Base-by-base conservation (phyloP, 2,113 vertebrate species). In the Anarhynchus alexandrinus region DNA sequence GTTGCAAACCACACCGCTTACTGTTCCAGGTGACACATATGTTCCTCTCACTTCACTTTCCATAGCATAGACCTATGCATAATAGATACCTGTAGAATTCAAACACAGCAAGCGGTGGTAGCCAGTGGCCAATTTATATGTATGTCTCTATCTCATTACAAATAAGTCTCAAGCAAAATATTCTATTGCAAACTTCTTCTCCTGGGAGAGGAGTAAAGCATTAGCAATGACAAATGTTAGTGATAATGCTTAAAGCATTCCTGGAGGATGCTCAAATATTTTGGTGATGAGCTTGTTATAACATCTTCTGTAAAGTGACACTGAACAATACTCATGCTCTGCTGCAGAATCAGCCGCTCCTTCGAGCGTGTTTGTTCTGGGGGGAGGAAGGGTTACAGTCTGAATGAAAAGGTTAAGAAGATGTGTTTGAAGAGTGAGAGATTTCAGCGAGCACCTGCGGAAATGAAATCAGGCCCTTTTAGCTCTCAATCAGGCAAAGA, bases 401-500 rank as follows among this genome's bases (percentile, higher is more conserved):
- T 94, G 74, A 93, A 85, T 54, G 62, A 85, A 96, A 96, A 97
- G 96, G 95, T 95, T 97, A 96, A 96, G 95, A 96, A 94, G 91
- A 94, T 83, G 95, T 58, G 29, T 97, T 95, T 97, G 93, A 94
- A 90, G 94, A 95, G 88, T 0, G 12, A 96, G 93, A 93, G 91
- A 94, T 88, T 95, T 94, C 89, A 90, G 84, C 25, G 91, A 97
- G 93, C 96, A 97, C 97, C 97, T 96, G 94, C 95, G 86, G 95
- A 96, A 97, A 93, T 96, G 91, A 97, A 95, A 97, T 93, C 93
- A 97, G 96, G 76, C 86, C 74, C 62, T 97, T 94, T 80, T 94
- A 95, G 82, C 95, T 97, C 96, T 96, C 97, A 94, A 94, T 95
- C 94, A 96, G 95, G 67, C 78, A 86, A 90, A 95, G 94, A 94